Percentiles rank a stretch among this genome's conserved stretches.
Evolutionary conservation across 1,140 invertebrate species (phyloP).

Genomic region (Meloidogyne chitwoodi): DNA sequence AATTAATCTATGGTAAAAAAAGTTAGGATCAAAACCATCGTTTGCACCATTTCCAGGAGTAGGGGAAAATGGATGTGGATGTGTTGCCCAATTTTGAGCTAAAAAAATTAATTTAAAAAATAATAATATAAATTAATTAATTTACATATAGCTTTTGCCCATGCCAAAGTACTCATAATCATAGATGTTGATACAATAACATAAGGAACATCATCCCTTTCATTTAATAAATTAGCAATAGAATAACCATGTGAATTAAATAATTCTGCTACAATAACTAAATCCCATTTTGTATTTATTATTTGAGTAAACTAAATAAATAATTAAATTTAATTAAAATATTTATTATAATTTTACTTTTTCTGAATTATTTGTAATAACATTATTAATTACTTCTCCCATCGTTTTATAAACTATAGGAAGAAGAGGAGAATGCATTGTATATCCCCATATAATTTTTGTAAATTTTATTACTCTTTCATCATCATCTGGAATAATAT

Average conservation of each 20-base stretch:
- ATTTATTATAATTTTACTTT: not conserved
- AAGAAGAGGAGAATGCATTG: constrained; percentile 1
- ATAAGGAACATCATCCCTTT: not conserved
- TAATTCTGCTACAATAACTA: constrained; percentile 7
- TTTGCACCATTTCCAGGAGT: not conserved
- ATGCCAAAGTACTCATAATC: not conserved
- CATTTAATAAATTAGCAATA: constrained; percentile 1
- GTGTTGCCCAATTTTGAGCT: constrained; percentile 20
- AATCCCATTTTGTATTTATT: constrained; percentile 25
- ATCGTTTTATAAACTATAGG: not conserved
- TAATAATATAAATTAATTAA: not conserved
- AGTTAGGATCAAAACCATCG: constrained; percentile 6
- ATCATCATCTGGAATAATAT: not conserved
- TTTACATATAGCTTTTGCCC: not conserved
- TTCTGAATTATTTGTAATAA: not conserved
- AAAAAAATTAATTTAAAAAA: not conserved
- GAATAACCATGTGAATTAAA: constrained; percentile 7
- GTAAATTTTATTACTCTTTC: not conserved
- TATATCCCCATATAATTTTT: not conserved
- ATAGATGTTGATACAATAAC: not conserved
- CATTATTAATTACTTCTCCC: not conserved
- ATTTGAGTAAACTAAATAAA: constrained; percentile 9
- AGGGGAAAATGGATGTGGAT: constrained; percentile 15
- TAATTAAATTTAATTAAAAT: not conserved
- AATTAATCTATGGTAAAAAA: constrained; percentile 4